Evolutionary conservation across 2,888 invertebrate genomes (phyloP).

Genomic region (Pantelozetes paolii): DNA sequence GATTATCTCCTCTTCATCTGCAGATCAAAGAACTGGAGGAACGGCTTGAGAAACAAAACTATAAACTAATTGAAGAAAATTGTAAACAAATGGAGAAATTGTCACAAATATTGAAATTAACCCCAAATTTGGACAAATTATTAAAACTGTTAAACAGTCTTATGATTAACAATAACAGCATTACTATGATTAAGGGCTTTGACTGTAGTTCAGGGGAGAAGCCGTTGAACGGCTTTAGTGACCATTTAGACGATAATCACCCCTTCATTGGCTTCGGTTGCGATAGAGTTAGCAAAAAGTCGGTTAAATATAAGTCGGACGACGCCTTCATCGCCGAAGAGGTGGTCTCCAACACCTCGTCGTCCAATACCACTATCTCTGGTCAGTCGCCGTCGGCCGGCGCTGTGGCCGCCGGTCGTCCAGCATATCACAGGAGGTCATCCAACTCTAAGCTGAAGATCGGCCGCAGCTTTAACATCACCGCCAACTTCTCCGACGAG

Average conservation of each 20-base stretch:
- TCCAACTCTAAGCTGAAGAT: conserved; percentile 47
- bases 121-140: conserved; percentile 46
- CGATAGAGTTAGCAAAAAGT: conserved; percentile 3
- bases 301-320: conserved; percentile 38
- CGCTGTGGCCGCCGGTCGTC: too few species aligned
- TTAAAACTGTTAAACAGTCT: neutral
- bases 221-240: neutral
- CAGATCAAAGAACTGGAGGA: conserved; percentile 44
- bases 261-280: neutral
- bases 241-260: neutral
- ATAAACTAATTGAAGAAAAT: conserved; percentile 46
- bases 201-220: too few species aligned
- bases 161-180: too few species aligned
- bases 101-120: conserved; percentile 46
- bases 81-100: conserved; percentile 46
- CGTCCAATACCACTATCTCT: too few species aligned
- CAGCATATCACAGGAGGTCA: conserved; percentile 32
- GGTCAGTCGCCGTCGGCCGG: too few species aligned
- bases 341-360: neutral
- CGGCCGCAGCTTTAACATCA: conserved; percentile 48
- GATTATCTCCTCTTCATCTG: neutral
- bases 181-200: too few species aligned
- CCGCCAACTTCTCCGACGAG: conserved; percentile 48
- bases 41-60: conserved; percentile 46
- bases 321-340: neutral